phyloP scores from a whole-genome alignment of 2,888 invertebrate species.

The Monopis laevigella region DNA sequence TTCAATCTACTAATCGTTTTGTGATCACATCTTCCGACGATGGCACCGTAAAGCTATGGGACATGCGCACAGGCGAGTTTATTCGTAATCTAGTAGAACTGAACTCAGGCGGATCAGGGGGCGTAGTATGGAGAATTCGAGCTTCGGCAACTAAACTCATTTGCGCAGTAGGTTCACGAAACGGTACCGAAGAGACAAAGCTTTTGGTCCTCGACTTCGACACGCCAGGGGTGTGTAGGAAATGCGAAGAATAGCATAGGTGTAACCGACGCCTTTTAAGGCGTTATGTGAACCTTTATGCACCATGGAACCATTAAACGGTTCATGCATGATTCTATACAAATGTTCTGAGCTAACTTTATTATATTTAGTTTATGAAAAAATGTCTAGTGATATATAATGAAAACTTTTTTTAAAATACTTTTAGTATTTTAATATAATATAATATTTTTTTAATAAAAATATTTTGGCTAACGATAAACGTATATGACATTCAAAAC shows the following conservation, averaged over 20 bases:
- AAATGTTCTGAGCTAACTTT: too few relatives aligned
- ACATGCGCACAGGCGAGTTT: slow-evolving; percentile 95
- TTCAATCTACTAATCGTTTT: slow-evolving; percentile 96
- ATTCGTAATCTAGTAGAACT: slow-evolving; percentile 94
- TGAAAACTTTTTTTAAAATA: too few relatives aligned
- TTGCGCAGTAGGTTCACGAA: slow-evolving; percentile 98
- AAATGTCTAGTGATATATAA: too few relatives aligned
- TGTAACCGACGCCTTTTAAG: slow-evolving; percentile 55
- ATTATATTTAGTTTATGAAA: too few relatives aligned
- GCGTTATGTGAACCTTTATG: slow-evolving; percentile 53
- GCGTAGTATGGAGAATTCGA: slow-evolving; percentile 97
- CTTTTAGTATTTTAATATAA: too few relatives aligned
- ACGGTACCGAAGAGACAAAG: slow-evolving; percentile 99
- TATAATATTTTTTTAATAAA: too few relatives aligned
- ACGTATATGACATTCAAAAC: too few relatives aligned
- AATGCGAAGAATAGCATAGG: slow-evolving; percentile 65
- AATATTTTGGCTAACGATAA: too few relatives aligned
- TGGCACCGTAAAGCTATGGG: slow-evolving; percentile 99
- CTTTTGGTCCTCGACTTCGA: slow-evolving; percentile 97
- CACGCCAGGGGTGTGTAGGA: slow-evolving; percentile 75
- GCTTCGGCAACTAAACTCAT: slow-evolving; percentile 97
- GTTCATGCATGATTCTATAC: neutral
- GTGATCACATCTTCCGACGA: slow-evolving; percentile 99
- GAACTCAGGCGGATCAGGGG: slow-evolving; percentile 95
- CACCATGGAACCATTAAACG: slow-evolving; percentile 35